Evolutionary conservation across 1,140 invertebrate genomes (phyloP).

Genomic region (Cotesia typhae): DNA sequence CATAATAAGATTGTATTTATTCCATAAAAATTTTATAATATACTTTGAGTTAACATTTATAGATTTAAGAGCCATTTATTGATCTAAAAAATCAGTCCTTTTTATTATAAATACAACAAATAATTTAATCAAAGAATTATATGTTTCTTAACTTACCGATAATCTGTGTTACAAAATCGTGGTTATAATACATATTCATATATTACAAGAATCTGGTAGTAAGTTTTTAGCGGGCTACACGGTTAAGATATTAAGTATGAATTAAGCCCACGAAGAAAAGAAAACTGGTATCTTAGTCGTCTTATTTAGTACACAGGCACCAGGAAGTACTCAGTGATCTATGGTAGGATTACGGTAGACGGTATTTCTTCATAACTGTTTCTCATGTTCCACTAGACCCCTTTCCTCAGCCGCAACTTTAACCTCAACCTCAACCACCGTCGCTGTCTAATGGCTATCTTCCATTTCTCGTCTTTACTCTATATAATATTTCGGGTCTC

Average conservation of each 20-base stretch:
- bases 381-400: conserved; percentile 34
- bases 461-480: conserved; percentile 13
- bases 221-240: conserved; percentile 36
- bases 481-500: background rate
- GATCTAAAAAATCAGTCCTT: too few species aligned
- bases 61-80: too few species aligned
- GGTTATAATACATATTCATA: too few species aligned
- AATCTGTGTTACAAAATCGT: too few species aligned
- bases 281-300: conserved; percentile 29
- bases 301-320: conserved; percentile 6
- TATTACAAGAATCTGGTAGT: conserved; percentile 14
- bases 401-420: conserved; percentile 39
- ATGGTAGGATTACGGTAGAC: conserved; percentile 46
- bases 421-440: too few species aligned
- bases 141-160: too few species aligned
- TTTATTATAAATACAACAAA: too few species aligned
- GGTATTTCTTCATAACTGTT: conserved; percentile 50
- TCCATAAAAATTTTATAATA: too few species aligned
- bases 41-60: too few species aligned
- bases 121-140: too few species aligned
- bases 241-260: conserved; percentile 34
- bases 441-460: too few species aligned
- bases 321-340: conserved; percentile 40
- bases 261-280: conserved; percentile 50
- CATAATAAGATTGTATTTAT: too few species aligned